A percentile compares a stretch with the other conserved stretches of the same genome.
Evolutionary conservation across 2,797 vertebrate species (phyloP).

Genomic region (Taenioides sp.): DNA sequence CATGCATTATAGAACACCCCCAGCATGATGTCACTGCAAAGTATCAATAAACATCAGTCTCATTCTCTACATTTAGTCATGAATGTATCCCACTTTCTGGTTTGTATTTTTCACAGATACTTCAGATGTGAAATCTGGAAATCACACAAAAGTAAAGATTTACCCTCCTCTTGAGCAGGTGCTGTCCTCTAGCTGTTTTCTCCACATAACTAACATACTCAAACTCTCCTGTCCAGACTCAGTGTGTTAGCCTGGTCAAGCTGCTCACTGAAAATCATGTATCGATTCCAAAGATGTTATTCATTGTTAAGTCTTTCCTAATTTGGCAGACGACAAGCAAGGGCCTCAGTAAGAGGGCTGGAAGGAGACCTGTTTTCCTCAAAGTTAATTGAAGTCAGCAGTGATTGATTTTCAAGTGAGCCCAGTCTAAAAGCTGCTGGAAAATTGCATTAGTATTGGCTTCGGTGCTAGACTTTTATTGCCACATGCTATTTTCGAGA

Average conservation of each 20-base stretch:
- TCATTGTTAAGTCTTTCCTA: constrained; percentile 34
- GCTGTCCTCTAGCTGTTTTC: neutral
- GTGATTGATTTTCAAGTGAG: constrained; percentile 40
- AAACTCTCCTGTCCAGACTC: constrained; percentile 4
- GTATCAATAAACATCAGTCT: too few relatives aligned
- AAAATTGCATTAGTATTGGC: constrained; percentile 32
- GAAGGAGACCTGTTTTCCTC: constrained; percentile 35
- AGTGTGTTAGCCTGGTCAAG: constrained; percentile 23
- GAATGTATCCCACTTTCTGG: too few relatives aligned
- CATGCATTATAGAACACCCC: too few relatives aligned
- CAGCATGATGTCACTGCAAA: too few relatives aligned
- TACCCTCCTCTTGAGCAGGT: too few relatives aligned
- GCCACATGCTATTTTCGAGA: constrained; percentile 36
- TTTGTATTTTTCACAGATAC: too few relatives aligned
- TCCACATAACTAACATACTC: neutral
- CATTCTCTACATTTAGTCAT: too few relatives aligned
- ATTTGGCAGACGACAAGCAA: constrained; percentile 31
- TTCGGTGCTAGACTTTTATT: constrained; percentile 37
- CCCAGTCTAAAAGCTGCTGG: constrained; percentile 20
- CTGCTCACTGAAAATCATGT: constrained; percentile 20
- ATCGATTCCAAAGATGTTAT: constrained; percentile 21
- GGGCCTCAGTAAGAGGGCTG: constrained; percentile 15
- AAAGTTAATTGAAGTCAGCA: constrained; percentile 46
- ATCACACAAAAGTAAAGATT: too few relatives aligned
- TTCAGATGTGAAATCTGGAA: too few relatives aligned